phyloP scores from a whole-genome alignment of 2,113 vertebrate genomes.

The Erythrocercus mccallii region DNA sequence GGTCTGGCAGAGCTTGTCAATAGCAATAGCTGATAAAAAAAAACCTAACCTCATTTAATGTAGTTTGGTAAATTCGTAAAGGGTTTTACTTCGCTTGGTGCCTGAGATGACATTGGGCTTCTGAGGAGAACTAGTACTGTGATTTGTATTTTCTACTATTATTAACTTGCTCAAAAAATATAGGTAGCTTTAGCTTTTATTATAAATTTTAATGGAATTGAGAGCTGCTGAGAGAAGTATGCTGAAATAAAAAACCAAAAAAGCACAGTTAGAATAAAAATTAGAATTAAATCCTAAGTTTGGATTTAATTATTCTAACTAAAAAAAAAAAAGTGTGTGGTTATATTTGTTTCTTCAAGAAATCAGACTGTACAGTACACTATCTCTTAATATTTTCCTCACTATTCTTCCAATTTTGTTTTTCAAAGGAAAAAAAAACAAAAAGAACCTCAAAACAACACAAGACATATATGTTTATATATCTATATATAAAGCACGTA shows the following conservation, averaged over 20 bases:
- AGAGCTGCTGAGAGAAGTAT: background rate
- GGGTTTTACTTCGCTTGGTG: slow-evolving; percentile 43
- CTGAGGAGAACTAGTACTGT: slow-evolving; percentile 47
- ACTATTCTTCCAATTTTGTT: background rate
- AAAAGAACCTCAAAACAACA: background rate
- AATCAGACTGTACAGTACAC: slow-evolving; percentile 47
- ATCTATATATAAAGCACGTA: background rate
- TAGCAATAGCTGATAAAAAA: slow-evolving; percentile 58
- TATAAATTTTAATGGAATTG: background rate
- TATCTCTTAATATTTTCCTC: slow-evolving; percentile 25
- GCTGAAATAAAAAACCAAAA: background rate
- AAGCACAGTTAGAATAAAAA: background rate
- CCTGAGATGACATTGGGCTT: slow-evolving; percentile 28
- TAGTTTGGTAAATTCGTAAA: slow-evolving; percentile 17
- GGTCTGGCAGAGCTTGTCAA: slow-evolving; percentile 13
- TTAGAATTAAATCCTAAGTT: background rate
- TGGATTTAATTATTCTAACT: slow-evolving; percentile 24
- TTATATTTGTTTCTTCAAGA: slow-evolving; percentile 17
- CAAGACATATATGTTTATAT: background rate
- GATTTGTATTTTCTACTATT: slow-evolving; percentile 46
- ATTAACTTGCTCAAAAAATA: background rate
- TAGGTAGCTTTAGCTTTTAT: slow-evolving; percentile 13
- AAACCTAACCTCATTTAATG: slow-evolving; percentile 29
- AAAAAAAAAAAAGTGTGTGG: background rate
- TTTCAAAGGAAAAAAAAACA: background rate